Evolutionary conservation across 2,888 invertebrate species (phyloP).

Genomic region (Scaptomyza polygonia): DNA sequence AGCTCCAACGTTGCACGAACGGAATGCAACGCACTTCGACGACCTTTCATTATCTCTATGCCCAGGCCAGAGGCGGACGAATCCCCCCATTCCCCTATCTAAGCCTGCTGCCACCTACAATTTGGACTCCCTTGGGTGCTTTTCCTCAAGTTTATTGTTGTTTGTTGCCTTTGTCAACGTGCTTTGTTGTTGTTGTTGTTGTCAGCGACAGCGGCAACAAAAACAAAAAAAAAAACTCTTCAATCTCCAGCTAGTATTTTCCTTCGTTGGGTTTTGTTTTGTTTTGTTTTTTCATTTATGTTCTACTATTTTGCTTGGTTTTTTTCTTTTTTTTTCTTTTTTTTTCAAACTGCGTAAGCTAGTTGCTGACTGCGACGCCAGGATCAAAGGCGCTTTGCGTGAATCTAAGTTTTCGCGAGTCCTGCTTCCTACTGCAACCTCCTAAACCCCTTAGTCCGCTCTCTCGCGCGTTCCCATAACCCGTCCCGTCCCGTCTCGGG

Average conservation of each 20-base stretch:
- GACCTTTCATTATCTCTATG: slow-evolving; percentile 79
- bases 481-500: slow-evolving; percentile 8
- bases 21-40: slow-evolving; percentile 72
- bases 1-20: slow-evolving; percentile 24
- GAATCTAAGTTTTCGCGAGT: slow-evolving; percentile 54
- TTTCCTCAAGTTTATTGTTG: slow-evolving; percentile 61
- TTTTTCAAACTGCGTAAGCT: slow-evolving; percentile 76
- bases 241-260: slow-evolving; percentile 39
- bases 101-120: background rate
- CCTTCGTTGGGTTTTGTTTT: slow-evolving; percentile 6
- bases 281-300: slow-evolving; percentile 3
- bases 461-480: too few relatives aligned
- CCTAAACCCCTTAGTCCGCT: too few relatives aligned
- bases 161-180: slow-evolving; percentile 65
- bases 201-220: slow-evolving; percentile 36
- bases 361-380: slow-evolving; percentile 61
- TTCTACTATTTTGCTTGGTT: slow-evolving; percentile 14
- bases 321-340: slow-evolving; percentile 14
- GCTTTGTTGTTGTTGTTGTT: slow-evolving; percentile 38
- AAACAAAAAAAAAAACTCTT: slow-evolving; percentile 39
- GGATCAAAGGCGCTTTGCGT: slow-evolving; percentile 74
- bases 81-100: too few relatives aligned
- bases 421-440: background rate
- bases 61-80: background rate
- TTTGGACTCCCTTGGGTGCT: slow-evolving; percentile 41